Evolutionary conservation across 2,113 vertebrate genomes (phyloP).

Genomic region (Anolis sagrei): DNA sequence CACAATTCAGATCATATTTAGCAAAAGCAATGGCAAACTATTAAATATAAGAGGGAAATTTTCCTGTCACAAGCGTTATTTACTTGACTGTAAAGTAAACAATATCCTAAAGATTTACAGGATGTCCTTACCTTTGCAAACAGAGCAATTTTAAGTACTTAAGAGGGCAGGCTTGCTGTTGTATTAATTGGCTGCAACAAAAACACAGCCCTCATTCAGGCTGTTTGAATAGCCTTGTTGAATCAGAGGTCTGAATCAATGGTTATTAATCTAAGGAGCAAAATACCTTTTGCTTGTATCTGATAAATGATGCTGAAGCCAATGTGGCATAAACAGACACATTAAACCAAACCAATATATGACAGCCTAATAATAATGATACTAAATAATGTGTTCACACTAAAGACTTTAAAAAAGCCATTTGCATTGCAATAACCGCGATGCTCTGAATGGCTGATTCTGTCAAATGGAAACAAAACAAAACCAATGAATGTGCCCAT

Average conservation of each 20-base stretch:
- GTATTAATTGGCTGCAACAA: slow-evolving; percentile 64
- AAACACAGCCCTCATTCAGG: slow-evolving; percentile 52
- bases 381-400: background rate
- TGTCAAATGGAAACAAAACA: background rate
- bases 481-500: slow-evolving; percentile 33
- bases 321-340: slow-evolving; percentile 56
- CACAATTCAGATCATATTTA: background rate
- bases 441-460: slow-evolving; percentile 61
- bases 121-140: slow-evolving; percentile 29
- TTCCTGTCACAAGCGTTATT: background rate
- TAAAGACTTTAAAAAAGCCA: slow-evolving; percentile 10
- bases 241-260: slow-evolving; percentile 54
- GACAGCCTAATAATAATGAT: slow-evolving; percentile 48
- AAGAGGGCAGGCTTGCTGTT: slow-evolving; percentile 40
- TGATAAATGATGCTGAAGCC: slow-evolving; percentile 57
- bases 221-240: slow-evolving; percentile 62
- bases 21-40: background rate
- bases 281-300: slow-evolving; percentile 66
- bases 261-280: slow-evolving; percentile 69
- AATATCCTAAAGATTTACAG: slow-evolving; percentile 45
- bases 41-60: background rate
- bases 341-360: slow-evolving; percentile 52
- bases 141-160: slow-evolving; percentile 45
- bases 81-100: slow-evolving; percentile 32
- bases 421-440: slow-evolving; percentile 27